Base-by-base conservation (phyloP, 2,113 vertebrate species). In the Lophotis ruficrista region DNA sequence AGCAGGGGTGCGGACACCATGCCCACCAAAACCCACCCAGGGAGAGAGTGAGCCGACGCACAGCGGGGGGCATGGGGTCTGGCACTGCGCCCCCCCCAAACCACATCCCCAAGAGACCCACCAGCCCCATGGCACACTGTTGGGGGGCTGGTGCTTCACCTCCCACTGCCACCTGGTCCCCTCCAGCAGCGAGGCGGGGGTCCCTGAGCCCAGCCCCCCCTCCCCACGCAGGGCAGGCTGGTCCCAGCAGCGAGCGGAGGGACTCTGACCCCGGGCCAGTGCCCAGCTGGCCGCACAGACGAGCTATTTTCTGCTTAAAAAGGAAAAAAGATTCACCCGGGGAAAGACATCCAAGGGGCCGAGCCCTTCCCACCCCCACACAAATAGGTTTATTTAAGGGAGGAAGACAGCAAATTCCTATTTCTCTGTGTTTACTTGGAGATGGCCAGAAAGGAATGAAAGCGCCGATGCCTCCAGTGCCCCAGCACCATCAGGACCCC, bases 391-490 rank as follows among this genome's bases (percentile, higher is more conserved):
- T 97, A 88, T 93, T 95, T 96, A 97, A 83, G 77, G 66, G 95
- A 94, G 86, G 95, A 95, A 96, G 96, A 90, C 43, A 95, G 93
- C 90, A 95, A 96, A 95, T 93, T 95, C 87, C 89, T 93, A 83
- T 94, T 97, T 94, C 89, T 87, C 93, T 81, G 47, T 97, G 95
- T 96, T 96, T 96, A 97, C 94, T 96, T 97, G 95, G 93, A 96
- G 93, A 96, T 90, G 95, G 88, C 95, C 23, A 30, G 92, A 93
- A 86, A 90, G 94, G 96, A 97, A 96, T 94, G 92, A 94, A 95
- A 92, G 94, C 94, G 89, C 77, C 73, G 17, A 24, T 22, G 86
- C 65, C 57, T 93, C 70, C 24, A 84, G 15, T 6, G 6, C 65
- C 37, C 61, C 18, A 56, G 61, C 86, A 89, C 71, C 83, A 57